These are phyloP conservation scores for Chelonus insularis DNA, from an alignment of 1,140 invertebrate genomes.

Conservation along the genomic window DNA sequence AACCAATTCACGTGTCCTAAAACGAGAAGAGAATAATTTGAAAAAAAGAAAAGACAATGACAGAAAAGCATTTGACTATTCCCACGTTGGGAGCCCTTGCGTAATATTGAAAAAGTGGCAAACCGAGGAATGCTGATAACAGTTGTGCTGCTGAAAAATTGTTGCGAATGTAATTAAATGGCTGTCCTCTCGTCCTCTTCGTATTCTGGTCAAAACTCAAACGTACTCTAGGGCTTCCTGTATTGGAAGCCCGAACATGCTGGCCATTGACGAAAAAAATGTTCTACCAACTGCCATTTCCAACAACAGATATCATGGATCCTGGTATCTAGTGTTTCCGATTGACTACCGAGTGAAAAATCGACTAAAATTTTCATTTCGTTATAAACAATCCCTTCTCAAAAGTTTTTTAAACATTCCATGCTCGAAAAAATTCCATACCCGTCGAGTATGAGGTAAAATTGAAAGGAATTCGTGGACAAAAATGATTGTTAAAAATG, in stretches of 20 bases:
- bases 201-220: neutral
- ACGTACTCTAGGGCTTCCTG: neutral
- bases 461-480: no score
- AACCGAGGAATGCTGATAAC: conserved; percentile 10
- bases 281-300: conserved; percentile 12
- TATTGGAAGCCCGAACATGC: neutral
- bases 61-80: neutral
- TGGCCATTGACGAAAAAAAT: conserved; percentile 10
- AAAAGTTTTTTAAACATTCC: neutral
- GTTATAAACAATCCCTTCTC: no score
- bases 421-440: neutral
- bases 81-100: neutral
- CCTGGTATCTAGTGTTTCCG: neutral
- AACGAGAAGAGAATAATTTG: neutral
- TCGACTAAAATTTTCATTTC: neutral
- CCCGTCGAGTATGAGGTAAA: no score
- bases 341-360: neutral
- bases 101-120: conserved; percentile 1
- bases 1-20: neutral
- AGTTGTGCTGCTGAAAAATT: conserved; percentile 12
- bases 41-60: neutral
- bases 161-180: conserved; percentile 10
- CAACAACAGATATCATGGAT: neutral
- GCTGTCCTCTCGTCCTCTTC: neutral
- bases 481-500: neutral